A percentile compares a stretch with the other conserved stretches of the same genome.
phyloP scores from a whole-genome alignment of 2,113 vertebrate species.

The Prolemur simus region DNA sequence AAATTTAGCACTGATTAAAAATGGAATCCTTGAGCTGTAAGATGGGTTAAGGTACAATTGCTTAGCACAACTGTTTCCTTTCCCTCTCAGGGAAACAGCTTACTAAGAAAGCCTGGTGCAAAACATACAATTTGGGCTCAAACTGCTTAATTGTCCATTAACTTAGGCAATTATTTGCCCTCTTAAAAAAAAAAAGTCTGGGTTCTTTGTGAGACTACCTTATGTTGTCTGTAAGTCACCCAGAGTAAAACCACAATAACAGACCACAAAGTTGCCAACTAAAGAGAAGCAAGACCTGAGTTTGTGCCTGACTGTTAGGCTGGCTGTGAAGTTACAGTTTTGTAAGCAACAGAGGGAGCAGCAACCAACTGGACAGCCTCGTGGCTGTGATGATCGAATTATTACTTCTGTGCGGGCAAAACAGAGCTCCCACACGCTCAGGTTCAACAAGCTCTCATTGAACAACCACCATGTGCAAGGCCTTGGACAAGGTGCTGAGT shows the following conservation, averaged over 20 bases:
- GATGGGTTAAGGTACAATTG: conserved; percentile 9
- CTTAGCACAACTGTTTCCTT: conserved; percentile 21
- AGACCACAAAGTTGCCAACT: not conserved
- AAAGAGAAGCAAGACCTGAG: not conserved
- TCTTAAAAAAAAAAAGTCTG: not conserved
- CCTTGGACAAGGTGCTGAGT: not conserved
- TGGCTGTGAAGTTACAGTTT: not conserved
- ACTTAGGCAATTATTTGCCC: not conserved
- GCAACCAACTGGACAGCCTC: not conserved
- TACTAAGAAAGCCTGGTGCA: not conserved
- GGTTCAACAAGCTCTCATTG: not conserved
- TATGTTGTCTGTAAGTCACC: not conserved
- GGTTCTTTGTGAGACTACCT: not conserved
- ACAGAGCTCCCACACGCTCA: not conserved
- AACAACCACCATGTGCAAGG: not conserved
- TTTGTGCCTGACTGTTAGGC: not conserved
- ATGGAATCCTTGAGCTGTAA: conserved; percentile 4
- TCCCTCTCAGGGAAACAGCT: not conserved
- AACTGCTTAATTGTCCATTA: not conserved
- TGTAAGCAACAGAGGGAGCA: not conserved
- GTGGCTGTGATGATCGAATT: not conserved
- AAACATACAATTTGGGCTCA: not conserved
- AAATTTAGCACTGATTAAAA: conserved; percentile 67
- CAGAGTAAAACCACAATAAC: not conserved
- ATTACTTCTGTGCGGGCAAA: not conserved